Base-by-base conservation (phyloP, 2,113 vertebrate species). In the Spheniscus mendiculus region DNA sequence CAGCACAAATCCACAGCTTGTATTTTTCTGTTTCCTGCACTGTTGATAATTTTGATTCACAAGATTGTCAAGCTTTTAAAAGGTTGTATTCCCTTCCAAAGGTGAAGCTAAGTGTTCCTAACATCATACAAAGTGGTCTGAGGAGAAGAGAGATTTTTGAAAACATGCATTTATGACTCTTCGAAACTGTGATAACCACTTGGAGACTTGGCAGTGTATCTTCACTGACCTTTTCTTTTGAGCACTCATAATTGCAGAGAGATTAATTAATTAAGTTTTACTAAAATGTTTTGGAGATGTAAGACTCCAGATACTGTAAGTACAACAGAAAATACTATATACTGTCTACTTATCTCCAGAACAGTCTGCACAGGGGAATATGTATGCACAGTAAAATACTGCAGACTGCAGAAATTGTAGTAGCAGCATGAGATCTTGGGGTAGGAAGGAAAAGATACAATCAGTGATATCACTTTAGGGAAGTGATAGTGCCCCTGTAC, bases 181-280 rank as follows among this genome's bases (percentile, higher is more conserved):
- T 30, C 5, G 27, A 87, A 94, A 78, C 49, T 66, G 49, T 79
- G 61, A 86, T 88, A 92, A 83, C 55, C 83, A 95, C 90, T 93
- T 92, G 55, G 83, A 93, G n/a, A 38, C 71, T 40, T 92, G 26
- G 32, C 55, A 90, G 67, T 53, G 38, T 66, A 73, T 74, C 50
- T 2, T 86, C 20, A 26, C 89, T 95, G 94, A 96, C 93, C 83
- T 94, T 96, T 97, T 95, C 83, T 32, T 12, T 2, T 87, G 47
- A 93, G 83, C 44, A 93, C 83, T 93, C 67, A 45, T 92, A 81
- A 94, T 88, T 96, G 34, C 42, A 80, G 50, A 86, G 32, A 88
- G 18, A 93, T 88, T 85, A 96, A 91, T 94, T 91, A 95, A 93
- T 90, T 95, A 94, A 85, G 42, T 65, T 93, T 95, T 92, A 44